phyloP scores from a whole-genome alignment of 2,888 invertebrate genomes.

The Cryptophagus acutangulus region DNA sequence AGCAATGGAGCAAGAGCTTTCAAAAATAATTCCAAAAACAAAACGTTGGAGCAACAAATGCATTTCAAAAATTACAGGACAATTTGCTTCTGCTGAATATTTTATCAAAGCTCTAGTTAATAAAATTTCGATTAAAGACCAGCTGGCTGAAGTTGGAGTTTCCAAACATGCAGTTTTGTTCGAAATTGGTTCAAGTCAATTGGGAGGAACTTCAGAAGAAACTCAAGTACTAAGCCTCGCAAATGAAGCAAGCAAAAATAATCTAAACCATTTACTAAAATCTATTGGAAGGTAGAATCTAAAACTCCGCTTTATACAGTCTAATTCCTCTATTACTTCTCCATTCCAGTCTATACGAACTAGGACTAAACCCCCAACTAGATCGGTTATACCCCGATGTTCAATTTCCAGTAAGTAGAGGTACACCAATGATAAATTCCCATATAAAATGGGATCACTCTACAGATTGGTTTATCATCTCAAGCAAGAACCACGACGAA shows the following conservation, averaged over 20 bases:
- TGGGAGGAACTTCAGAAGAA: too few relatives aligned
- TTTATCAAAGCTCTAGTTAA: constrained; percentile 56
- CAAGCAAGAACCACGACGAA: constrained; percentile 18
- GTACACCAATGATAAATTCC: constrained; percentile 53
- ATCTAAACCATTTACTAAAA: too few relatives aligned
- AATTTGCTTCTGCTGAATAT: too few relatives aligned
- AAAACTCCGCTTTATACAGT: too few relatives aligned
- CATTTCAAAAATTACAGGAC: too few relatives aligned
- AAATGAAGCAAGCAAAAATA: too few relatives aligned
- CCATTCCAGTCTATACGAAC: constrained; percentile 67
- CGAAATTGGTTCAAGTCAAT: constrained; percentile 6
- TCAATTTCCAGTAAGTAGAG: constrained; percentile 74
- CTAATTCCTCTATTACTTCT: neutral
- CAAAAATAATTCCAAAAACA: too few relatives aligned
- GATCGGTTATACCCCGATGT: constrained; percentile 72
- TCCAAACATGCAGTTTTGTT: constrained; percentile 31
- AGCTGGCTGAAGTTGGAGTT: constrained; percentile 8
- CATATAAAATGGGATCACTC: constrained; percentile 86
- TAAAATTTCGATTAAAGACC: neutral
- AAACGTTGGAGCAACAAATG: too few relatives aligned
- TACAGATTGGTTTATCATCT: constrained; percentile 64
- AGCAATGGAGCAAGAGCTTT: too few relatives aligned
- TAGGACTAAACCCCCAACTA: constrained; percentile 70
- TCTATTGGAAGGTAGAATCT: constrained; percentile 12
- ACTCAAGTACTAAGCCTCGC: too few relatives aligned